Conservation (phyloP, 2,797 vertebrate species). For the Taeniopygia guttata region DNA sequence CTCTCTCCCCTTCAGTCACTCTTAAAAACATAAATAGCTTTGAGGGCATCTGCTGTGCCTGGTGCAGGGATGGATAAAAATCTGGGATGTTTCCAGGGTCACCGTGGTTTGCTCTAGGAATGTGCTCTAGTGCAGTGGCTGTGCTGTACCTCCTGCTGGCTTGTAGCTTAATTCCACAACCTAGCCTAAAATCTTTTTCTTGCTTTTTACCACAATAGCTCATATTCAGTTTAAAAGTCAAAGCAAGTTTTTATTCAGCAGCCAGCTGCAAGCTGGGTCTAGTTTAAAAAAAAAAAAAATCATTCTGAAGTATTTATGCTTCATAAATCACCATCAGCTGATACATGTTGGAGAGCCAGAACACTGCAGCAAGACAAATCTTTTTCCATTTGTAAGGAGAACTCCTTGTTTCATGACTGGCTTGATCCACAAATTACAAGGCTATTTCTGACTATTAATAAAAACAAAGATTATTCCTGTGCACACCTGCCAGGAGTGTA, state of each 20-base stretch:
- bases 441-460: not conserved
- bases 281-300: not conserved
- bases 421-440: not conserved
- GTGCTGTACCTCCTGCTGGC: not conserved
- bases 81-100: not conserved
- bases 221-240: not conserved
- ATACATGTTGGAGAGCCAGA: not conserved
- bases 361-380: not conserved
- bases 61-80: not conserved
- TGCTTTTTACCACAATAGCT: not conserved
- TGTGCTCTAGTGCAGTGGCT: not conserved
- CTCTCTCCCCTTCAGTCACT: not conserved
- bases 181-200: not conserved
- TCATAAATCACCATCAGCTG: slow-evolving; percentile 26
- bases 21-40: not conserved
- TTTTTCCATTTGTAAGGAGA: not conserved
- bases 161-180: not conserved
- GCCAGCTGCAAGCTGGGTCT: slow-evolving; percentile 1
- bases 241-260: not conserved
- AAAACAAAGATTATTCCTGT: not conserved
- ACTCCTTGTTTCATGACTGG: not conserved
- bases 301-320: not conserved
- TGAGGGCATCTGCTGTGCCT: not conserved
- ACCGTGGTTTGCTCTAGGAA: not conserved
- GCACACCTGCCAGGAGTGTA: not conserved